phyloP scores from a whole-genome alignment of 30 jellyfish, hydroid and myxozoan species.

The Rhopilema esculentum region DNA sequence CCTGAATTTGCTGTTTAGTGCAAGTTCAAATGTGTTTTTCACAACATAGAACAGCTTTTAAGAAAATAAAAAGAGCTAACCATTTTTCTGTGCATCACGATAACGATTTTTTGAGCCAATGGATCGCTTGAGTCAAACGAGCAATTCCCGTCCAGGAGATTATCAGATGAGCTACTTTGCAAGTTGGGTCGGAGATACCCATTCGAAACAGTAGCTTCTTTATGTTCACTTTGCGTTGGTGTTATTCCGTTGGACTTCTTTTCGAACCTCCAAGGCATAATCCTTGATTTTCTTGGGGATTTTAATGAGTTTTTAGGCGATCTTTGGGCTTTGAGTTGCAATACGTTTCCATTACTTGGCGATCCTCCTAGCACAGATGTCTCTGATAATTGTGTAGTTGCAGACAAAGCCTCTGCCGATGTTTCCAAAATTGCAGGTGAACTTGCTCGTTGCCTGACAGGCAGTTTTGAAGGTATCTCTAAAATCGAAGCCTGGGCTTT shows the following conservation, averaged over 20 bases:
- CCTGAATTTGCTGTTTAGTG: neutral
- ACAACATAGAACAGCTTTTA: neutral
- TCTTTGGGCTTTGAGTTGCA: slow-evolving; percentile 19
- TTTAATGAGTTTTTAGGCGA: slow-evolving; percentile 30
- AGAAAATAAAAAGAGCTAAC: slow-evolving; percentile 25
- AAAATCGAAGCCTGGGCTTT: slow-evolving; percentile 2
- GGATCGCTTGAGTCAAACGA: slow-evolving; percentile 22
- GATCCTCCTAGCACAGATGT: slow-evolving; percentile 72
- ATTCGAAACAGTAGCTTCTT: neutral
- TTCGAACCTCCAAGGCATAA: slow-evolving; percentile 38
- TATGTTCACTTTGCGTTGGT: slow-evolving; percentile 34
- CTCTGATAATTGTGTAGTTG: slow-evolving; percentile 31
- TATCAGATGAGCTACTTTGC: slow-evolving; percentile 29
- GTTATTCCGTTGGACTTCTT: slow-evolving; percentile 58
- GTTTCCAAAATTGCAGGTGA: slow-evolving; percentile 41
- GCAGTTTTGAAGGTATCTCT: neutral
- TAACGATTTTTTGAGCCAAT: slow-evolving; percentile 44
- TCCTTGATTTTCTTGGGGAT: slow-evolving; percentile 34
- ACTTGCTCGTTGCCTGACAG: slow-evolving; percentile 2
- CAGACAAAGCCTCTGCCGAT: neutral
- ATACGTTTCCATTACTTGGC: neutral
- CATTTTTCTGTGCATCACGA: slow-evolving; percentile 91
- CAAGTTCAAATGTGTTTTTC: neutral
- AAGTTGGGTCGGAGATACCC: neutral
- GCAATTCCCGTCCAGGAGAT: slow-evolving; percentile 50